These are phyloP conservation scores for Amphipoea lucens DNA, from an alignment of 2,888 invertebrate genomes.

Conservation along the genomic window DNA sequence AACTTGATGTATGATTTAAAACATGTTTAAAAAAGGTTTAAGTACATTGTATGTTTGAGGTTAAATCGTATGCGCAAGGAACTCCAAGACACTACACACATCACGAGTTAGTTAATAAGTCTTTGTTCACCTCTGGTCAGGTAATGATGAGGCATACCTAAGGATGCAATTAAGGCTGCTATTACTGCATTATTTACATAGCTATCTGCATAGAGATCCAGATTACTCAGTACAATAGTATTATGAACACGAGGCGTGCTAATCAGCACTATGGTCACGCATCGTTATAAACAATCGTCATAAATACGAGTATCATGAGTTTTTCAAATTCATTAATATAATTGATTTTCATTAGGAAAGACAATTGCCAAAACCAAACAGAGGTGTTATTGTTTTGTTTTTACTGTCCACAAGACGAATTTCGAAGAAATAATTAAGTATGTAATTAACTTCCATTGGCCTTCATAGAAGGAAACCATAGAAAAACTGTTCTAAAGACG, in stretches of 20 bases:
- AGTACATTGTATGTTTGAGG: not conserved
- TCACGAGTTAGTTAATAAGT: constrained; percentile 55
- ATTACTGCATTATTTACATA: constrained; percentile 72
- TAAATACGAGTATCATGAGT: not conserved
- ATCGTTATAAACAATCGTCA: constrained; percentile 13
- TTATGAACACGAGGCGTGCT: constrained; percentile 39
- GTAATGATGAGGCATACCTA: constrained; percentile 66
- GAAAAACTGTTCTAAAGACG: constrained; percentile 1
- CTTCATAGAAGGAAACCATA: constrained; percentile 21
- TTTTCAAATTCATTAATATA: constrained; percentile 4
- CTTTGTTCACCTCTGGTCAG: constrained; percentile 68
- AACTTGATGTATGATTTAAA: not conserved
- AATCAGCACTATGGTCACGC: constrained; percentile 33
- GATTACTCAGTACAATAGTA: constrained; percentile 59
- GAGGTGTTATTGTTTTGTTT: constrained; percentile 6
- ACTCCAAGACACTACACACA: constrained; percentile 26
- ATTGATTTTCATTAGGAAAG: not conserved
- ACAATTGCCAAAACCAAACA: not conserved
- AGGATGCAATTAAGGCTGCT: constrained; percentile 77
- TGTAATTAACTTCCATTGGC: not conserved
- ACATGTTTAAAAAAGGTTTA: not conserved
- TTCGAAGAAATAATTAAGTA: constrained; percentile 20
- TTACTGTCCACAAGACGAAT: not conserved
- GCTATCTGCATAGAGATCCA: constrained; percentile 74
- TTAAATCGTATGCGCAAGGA: not conserved